Conservation (phyloP, 2,113 vertebrate species). For the Hypanus sabinus region DNA sequence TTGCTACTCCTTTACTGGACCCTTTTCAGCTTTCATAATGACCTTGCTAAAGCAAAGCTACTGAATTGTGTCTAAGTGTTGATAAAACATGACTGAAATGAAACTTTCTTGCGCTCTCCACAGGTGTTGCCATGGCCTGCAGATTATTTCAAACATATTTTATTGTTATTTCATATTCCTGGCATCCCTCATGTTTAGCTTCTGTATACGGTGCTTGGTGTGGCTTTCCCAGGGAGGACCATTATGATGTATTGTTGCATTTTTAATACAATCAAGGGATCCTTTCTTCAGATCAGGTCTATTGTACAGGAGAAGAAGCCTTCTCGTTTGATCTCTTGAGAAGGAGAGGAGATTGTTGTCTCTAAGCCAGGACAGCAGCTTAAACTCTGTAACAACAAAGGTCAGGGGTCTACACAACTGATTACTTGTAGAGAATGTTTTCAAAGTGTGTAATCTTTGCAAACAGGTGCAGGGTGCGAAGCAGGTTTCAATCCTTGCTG, state of each 20-base stretch:
- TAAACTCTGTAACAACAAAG: neutral
- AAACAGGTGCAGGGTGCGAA: conserved; percentile 14
- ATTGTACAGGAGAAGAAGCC: neutral
- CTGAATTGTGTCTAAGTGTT: neutral
- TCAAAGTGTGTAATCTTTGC: conserved; percentile 19
- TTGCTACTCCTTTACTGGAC: neutral
- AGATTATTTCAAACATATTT: too few species aligned
- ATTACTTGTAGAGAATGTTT: conserved; percentile 16
- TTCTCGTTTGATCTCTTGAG: neutral
- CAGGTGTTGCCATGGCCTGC: too few species aligned
- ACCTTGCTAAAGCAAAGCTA: neutral
- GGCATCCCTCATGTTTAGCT: too few species aligned
- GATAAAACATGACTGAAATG: too few species aligned
- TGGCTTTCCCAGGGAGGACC: neutral
- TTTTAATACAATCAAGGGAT: neutral
- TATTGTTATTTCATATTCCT: too few species aligned
- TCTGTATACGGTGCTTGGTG: neutral
- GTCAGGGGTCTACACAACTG: neutral
- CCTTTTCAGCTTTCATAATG: neutral
- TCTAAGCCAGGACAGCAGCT: neutral
- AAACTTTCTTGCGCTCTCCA: too few species aligned
- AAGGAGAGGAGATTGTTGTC: neutral
- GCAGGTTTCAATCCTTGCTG: conserved; percentile 20
- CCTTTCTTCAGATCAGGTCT: neutral
- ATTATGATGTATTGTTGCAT: neutral